phyloP scores from a whole-genome alignment of 2,113 vertebrate species.

The Equus przewalskii region DNA sequence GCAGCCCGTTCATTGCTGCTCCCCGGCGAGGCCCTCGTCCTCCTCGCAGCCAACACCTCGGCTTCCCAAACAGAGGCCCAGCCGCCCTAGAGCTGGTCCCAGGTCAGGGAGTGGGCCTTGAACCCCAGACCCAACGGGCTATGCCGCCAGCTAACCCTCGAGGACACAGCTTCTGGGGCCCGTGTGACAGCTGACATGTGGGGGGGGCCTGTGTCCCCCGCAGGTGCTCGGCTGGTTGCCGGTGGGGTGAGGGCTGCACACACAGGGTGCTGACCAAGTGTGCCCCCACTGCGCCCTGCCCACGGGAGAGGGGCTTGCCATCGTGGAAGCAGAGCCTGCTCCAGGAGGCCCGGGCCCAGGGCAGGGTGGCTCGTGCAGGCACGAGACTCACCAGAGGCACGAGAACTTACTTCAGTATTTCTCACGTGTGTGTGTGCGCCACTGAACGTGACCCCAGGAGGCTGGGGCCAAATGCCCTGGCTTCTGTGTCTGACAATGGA shows the following conservation, averaged over 20 bases:
- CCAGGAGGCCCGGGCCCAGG: not conserved
- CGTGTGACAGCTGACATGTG: too few relatives aligned
- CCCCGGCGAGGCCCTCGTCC: accelerated
- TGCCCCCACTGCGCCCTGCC: too few relatives aligned
- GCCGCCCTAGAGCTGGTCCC: not conserved
- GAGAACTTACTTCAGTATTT: not conserved
- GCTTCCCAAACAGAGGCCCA: not conserved
- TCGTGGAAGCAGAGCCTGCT: not conserved
- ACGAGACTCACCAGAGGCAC: not conserved
- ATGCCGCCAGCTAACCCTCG: not conserved
- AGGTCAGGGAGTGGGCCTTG: not conserved
- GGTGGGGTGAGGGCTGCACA: not conserved
- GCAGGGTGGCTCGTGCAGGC: not conserved
- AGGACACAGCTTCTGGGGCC: not conserved
- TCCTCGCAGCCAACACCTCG: not conserved
- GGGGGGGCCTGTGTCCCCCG: too few relatives aligned
- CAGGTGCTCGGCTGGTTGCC: not conserved
- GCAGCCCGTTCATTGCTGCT: too few relatives aligned
- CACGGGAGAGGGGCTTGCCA: not conserved
- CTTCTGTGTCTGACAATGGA: not conserved
- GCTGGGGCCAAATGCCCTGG: not conserved
- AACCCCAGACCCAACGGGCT: not conserved
- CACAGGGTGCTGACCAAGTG: too few relatives aligned
- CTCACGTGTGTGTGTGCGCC: not conserved
- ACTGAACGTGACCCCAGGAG: accelerated